A percentile compares a stretch with the other conserved stretches of the same genome.
These are phyloP conservation scores for Acrobasis consociella DNA, from an alignment of 2,888 invertebrate species.

Conservation along the genomic window DNA sequence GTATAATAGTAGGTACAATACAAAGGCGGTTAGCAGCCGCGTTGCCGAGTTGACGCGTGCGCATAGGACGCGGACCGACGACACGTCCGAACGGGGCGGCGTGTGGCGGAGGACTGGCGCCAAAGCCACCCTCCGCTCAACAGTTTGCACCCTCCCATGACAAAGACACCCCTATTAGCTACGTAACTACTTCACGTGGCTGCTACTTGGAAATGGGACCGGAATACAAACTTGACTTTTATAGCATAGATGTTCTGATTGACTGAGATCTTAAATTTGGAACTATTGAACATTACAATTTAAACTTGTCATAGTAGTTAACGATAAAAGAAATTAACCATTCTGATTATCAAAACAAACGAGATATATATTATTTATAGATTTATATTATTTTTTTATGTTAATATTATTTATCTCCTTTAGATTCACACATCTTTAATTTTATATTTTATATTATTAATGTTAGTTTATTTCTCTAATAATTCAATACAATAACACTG, in stretches of 20 bases:
- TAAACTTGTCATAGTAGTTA: too few relatives aligned
- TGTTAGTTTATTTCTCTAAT: too few relatives aligned
- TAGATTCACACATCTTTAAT: too few relatives aligned
- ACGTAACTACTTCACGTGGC: conserved; percentile 38
- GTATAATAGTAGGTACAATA: conserved; percentile 13
- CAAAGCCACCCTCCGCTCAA: conserved; percentile 70
- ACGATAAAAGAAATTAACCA: too few relatives aligned
- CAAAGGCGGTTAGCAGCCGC: conserved; percentile 32
- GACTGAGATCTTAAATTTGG: background rate
- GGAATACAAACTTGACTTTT: background rate
- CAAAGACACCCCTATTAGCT: conserved; percentile 50
- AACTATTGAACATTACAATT: background rate
- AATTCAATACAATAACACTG: too few relatives aligned
- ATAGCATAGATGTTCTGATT: background rate
- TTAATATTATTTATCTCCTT: too few relatives aligned
- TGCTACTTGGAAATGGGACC: conserved; percentile 5
- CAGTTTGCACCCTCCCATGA: conserved; percentile 75
- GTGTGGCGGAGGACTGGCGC: conserved; percentile 72
- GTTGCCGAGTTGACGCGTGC: conserved; percentile 39
- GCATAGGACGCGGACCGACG: conserved; percentile 35
- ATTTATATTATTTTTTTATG: too few relatives aligned
- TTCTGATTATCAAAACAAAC: too few relatives aligned
- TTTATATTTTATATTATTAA: too few relatives aligned
- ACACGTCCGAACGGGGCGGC: conserved; percentile 51
- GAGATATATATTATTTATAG: too few relatives aligned